Evolutionary conservation across 2,888 invertebrate genomes (phyloP), one percentile per base, ranked within the genome.

Genomic region (Tiliacea citrago): DNA sequence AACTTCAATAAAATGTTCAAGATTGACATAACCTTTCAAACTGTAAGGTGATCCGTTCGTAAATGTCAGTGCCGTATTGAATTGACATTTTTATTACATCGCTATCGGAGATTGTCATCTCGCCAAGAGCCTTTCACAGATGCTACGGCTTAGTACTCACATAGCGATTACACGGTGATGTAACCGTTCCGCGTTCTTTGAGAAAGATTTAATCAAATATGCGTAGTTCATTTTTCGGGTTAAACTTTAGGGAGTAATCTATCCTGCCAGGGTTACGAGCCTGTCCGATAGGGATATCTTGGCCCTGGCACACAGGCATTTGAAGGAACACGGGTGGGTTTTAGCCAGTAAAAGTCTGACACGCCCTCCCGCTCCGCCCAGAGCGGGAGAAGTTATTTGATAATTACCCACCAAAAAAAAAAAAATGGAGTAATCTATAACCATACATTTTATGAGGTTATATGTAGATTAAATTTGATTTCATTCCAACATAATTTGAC

Each of bases 51-150:
- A 80, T 66, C 47, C 61, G 53, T 77, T 77, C 57, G 51, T 72
- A 82, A 82, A 80, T 78, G 71, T 72, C 80, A 72, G 21, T 51
- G 60, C 55, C 55, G 29, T 80, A 77, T 80, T 77, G 51, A 65
- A 65, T 60, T 57, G 82, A 63, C 68, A 82, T 78, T 82, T 80
- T 78, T 72, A 80, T 82, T 77, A 21, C 55, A 51, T 29, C 24
- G 42, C 57, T 65, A 66, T 65, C 39, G 78, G 67, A 77, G 65
- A 80, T 65, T 82, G 63, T 61, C 82, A 77, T 67, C 67, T 60
- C 45, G 51, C 63, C 68, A 45, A 77, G 55, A 51, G 45, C 51
- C 24, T 71, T 68, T 77, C 13, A 63, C 67, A 58, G 49, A 51
- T 65, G 58, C 79, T 80, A 82, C 82, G 67, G 7, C 58, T 58